These are phyloP conservation scores for Pseudopleuronectes americanus DNA, from an alignment of 2,797 vertebrate species.

Conservation along the genomic window DNA sequence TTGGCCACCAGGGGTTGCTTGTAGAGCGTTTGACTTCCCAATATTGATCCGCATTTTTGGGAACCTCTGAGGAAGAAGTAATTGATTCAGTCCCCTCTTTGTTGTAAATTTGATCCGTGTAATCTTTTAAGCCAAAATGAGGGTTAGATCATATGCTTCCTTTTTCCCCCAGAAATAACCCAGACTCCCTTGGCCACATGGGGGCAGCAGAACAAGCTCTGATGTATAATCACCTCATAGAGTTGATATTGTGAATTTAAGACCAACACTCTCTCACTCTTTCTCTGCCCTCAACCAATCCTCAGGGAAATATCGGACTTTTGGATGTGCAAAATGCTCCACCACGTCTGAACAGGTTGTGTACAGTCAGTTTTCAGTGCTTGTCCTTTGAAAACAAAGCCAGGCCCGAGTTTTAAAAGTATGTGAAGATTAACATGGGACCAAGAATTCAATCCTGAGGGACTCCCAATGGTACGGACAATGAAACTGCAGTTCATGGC, in stretches of 20 bases:
- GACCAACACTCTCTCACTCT: too few relatives aligned
- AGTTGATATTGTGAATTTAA: too few relatives aligned
- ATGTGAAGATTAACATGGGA: not conserved
- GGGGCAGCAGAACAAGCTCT: not conserved
- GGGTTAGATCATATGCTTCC: not conserved
- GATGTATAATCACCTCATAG: not conserved
- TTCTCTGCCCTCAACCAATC: too few relatives aligned
- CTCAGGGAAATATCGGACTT: too few relatives aligned
- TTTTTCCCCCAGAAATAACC: not conserved
- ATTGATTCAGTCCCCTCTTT: not conserved
- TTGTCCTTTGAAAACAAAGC: too few relatives aligned
- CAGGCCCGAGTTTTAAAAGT: too few relatives aligned
- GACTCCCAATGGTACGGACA: too few relatives aligned
- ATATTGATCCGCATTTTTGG: not conserved
- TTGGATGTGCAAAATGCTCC: too few relatives aligned
- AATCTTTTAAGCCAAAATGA: not conserved
- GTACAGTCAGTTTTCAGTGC: too few relatives aligned
- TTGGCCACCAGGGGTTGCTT: not conserved
- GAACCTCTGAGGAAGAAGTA: not conserved
- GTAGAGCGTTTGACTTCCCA: not conserved
- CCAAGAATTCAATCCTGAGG: constrained; percentile 13
- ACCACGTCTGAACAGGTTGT: too few relatives aligned
- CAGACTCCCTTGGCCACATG: not conserved
- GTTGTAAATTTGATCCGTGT: not conserved
- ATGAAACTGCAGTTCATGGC: not conserved